Percentiles rank a stretch among this genome's conserved stretches.
Conservation (phyloP, 2,113 vertebrate genomes). For the Chinchilla lanigera region DNA sequence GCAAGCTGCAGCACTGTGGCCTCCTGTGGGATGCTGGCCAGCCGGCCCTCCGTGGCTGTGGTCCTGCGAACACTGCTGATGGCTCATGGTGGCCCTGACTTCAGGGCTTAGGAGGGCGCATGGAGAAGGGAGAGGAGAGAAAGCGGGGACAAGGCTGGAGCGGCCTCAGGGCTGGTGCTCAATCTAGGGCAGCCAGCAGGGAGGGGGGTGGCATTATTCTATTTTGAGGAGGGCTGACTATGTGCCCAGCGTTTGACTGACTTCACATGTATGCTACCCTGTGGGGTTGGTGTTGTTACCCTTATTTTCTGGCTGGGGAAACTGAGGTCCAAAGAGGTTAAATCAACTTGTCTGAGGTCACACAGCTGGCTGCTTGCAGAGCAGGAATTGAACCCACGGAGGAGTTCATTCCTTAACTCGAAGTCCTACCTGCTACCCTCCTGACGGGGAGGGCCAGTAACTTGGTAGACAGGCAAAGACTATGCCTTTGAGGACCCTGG, state of each 20-base stretch:
- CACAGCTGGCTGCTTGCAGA: neutral
- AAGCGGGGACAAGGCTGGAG: fast-evolving
- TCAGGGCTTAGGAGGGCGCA: fast-evolving
- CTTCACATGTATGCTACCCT: neutral
- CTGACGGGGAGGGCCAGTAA: fast-evolving
- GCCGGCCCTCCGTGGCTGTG: neutral
- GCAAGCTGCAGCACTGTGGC: neutral
- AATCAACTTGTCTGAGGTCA: neutral
- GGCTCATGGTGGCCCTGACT: neutral
- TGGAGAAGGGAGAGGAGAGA: neutral
- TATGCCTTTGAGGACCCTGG: neutral
- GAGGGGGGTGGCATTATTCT: fast-evolving
- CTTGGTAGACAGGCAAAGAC: neutral
- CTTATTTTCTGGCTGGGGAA: neutral
- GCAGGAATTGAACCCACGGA: neutral
- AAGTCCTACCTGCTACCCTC: fast-evolving
- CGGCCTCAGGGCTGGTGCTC: neutral
- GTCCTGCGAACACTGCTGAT: neutral
- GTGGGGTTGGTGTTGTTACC: too few species aligned
- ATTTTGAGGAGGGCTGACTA: neutral
- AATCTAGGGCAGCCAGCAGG: neutral
- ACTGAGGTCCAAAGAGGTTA: neutral
- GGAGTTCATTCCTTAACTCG: neutral
- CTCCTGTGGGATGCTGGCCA: neutral
- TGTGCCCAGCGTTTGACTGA: neutral